phyloP scores from a whole-genome alignment of 2,113 vertebrate species.

The Cinclus mexicanus region DNA sequence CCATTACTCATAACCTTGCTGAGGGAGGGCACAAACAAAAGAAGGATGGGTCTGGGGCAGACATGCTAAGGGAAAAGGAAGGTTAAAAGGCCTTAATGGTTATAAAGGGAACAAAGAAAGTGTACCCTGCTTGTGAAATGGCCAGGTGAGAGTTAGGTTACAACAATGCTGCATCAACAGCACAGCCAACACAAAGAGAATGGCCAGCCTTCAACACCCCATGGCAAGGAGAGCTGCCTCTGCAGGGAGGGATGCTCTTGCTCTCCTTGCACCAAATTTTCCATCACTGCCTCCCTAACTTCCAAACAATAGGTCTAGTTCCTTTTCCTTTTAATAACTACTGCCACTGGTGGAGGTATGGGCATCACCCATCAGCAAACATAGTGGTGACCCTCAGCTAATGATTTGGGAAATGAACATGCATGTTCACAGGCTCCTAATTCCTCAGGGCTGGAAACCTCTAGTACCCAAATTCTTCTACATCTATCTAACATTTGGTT shows the following conservation, averaged over 20 bases:
- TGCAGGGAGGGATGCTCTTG: not conserved
- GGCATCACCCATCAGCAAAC: not conserved
- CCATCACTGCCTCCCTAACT: not conserved
- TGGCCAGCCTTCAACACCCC: accelerated
- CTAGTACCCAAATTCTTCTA: not conserved
- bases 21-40: not conserved
- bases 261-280: not conserved
- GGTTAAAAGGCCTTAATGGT: not conserved
- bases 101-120: not conserved
- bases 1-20: not conserved
- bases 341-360: not conserved
- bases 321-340: not conserved
- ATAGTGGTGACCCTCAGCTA: not conserved
- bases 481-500: not conserved
- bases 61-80: not conserved
- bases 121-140: not conserved
- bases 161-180: not conserved
- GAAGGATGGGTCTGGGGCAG: not conserved
- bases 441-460: not conserved
- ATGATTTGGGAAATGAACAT: not conserved
- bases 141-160: not conserved
- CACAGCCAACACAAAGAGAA: not conserved
- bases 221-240: not conserved
- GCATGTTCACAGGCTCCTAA: not conserved
- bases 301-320: not conserved